phyloP scores from a whole-genome alignment of 2,113 vertebrate species.

The Phyllostomus discolor region DNA sequence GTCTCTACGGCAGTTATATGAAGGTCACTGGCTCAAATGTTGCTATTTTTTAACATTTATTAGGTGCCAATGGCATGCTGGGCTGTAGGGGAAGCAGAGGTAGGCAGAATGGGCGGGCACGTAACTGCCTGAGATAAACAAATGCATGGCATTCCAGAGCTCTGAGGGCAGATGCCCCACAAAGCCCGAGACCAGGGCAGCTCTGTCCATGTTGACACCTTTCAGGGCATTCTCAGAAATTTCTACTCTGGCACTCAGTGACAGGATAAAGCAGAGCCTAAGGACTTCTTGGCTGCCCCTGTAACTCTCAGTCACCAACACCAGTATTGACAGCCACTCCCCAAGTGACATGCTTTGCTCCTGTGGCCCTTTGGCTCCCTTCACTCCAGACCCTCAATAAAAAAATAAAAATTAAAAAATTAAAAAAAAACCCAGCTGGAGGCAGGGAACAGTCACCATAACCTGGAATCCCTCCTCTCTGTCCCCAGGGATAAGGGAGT shows the following conservation, averaged over 20 bases:
- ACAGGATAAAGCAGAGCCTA: not conserved
- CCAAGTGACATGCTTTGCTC: not conserved
- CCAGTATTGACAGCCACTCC: not conserved
- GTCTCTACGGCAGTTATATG: not conserved
- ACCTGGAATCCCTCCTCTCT: not conserved
- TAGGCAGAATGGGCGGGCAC: not conserved
- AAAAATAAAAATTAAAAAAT: not conserved
- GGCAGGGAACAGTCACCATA: not conserved
- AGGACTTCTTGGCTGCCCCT: not conserved
- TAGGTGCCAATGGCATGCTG: not conserved
- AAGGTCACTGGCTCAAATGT: slow-evolving; percentile 8
- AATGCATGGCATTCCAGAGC: not conserved
- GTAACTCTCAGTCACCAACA: not conserved
- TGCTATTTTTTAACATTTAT: slow-evolving; percentile 51
- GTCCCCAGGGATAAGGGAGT: not conserved
- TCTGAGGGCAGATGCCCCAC: slow-evolving; percentile 15
- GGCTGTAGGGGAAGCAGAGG: not conserved
- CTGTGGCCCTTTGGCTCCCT: not conserved
- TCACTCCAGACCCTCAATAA: not conserved
- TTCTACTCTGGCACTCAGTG: not conserved
- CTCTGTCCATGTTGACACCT: not conserved
- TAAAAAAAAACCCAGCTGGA: not conserved
- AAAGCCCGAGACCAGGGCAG: not conserved
- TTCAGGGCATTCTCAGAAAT: not conserved
- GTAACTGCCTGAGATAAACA: not conserved